Evolutionary conservation across 2,888 invertebrate species (phyloP).

Genomic region (Rambutsinella grinnellia): DNA sequence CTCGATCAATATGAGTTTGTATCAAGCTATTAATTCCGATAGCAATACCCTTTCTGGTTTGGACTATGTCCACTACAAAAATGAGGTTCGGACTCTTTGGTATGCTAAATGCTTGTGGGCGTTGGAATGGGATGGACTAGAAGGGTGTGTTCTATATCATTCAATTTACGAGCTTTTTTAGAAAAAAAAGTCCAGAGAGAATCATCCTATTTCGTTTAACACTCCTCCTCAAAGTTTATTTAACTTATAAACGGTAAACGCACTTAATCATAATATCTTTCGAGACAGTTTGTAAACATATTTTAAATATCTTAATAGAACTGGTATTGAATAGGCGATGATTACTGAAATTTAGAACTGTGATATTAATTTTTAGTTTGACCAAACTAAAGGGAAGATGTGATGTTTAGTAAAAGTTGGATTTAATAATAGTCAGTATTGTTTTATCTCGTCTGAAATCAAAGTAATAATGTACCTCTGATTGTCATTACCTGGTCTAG

Average conservation of each 20-base stretch:
- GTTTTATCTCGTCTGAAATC: constrained; percentile 45
- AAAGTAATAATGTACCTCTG: constrained; percentile 44
- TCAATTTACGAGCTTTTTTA: constrained; percentile 51
- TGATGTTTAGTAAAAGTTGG: not conserved
- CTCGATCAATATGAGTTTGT: constrained; percentile 7
- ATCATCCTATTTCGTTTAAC: too few species aligned
- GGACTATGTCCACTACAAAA: constrained; percentile 50
- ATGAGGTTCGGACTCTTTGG: constrained; percentile 39
- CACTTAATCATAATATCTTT: too few species aligned
- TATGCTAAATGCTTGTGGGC: constrained; percentile 55
- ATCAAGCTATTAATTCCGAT: too few species aligned
- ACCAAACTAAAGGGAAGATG: constrained; percentile 3
- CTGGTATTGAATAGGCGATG: too few species aligned
- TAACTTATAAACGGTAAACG: too few species aligned
- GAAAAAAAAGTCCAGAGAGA: too few species aligned
- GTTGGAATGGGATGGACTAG: constrained; percentile 45
- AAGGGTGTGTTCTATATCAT: constrained; percentile 53
- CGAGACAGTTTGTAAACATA: too few species aligned
- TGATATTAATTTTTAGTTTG: constrained; percentile 18
- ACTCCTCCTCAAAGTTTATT: constrained; percentile 42
- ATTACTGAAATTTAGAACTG: too few species aligned
- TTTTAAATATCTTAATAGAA: too few species aligned
- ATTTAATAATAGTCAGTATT: not conserved
- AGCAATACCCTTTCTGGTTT: too few species aligned
- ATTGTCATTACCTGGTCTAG: constrained; percentile 51